Percentiles rank a stretch among this genome's conserved stretches.
Conservation (phyloP, 2,797 vertebrate genomes). For the Nannoperca obscura region DNA sequence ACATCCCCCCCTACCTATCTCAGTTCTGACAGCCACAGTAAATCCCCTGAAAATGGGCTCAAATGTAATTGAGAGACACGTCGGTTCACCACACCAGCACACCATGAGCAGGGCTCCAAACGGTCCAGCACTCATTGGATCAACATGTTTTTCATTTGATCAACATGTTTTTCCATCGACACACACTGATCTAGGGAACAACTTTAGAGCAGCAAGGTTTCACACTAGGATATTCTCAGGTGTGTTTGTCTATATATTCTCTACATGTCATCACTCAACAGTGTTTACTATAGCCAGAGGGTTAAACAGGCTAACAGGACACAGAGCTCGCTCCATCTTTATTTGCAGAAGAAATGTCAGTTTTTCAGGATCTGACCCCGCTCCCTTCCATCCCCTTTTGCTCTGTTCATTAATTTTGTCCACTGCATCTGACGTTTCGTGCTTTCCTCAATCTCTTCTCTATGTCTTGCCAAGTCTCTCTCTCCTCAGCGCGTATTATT, state of each 20-base stretch:
- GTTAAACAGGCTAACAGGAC: conserved; percentile 31
- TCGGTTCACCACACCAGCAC: conserved; percentile 48
- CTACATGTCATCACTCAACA: conserved; percentile 25
- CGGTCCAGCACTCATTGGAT: conserved; percentile 34
- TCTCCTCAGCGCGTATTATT: conserved; percentile 29
- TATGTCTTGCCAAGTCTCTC: conserved; percentile 8
- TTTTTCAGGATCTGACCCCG: background rate
- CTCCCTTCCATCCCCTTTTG: conserved; percentile 27
- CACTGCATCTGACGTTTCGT: conserved; percentile 16
- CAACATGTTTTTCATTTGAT: conserved; percentile 60
- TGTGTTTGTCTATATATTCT: conserved; percentile 25
- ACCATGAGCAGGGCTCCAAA: conserved; percentile 32
- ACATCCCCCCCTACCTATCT: conserved; percentile 32
- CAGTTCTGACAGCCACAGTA: conserved; percentile 38
- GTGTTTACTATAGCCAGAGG: conserved; percentile 34
- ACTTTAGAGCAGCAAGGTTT: conserved; percentile 18
- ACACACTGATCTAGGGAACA: conserved; percentile 30
- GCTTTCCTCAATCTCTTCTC: conserved; percentile 23
- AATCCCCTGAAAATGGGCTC: conserved; percentile 60
- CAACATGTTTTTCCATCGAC: conserved; percentile 53
- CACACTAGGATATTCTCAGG: conserved; percentile 1
- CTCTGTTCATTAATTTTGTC: conserved; percentile 27
- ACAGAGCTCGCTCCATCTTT: conserved; percentile 19
- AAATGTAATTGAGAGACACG: conserved; percentile 65
- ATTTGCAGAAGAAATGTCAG: conserved; percentile 4